Conservation (phyloP, 2,888 invertebrate species). For the Eledona agricola region DNA sequence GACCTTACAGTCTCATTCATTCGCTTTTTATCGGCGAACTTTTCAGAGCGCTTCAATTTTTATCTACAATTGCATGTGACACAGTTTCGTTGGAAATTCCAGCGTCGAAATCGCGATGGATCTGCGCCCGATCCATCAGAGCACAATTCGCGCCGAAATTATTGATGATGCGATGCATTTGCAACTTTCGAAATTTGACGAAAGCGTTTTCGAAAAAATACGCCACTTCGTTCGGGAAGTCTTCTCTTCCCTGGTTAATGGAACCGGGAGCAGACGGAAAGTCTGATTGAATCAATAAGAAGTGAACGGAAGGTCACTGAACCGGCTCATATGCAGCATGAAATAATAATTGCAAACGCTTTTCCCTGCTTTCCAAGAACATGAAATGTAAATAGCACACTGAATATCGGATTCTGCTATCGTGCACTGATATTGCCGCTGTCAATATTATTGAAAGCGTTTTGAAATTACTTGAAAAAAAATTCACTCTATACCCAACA, state of each 20-base stretch:
- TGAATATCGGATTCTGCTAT: too few relatives aligned
- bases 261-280: slow-evolving; percentile 23
- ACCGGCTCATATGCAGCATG: slow-evolving; percentile 23
- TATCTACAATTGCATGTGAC: not conserved
- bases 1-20: slow-evolving; percentile 2
- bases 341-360: slow-evolving; percentile 24
- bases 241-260: slow-evolving; percentile 23
- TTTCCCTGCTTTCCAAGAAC: slow-evolving; percentile 1
- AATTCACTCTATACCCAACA: too few relatives aligned
- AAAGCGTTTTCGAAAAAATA: not conserved
- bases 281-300: slow-evolving; percentile 36
- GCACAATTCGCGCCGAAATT: slow-evolving; percentile 2
- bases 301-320: slow-evolving; percentile 33
- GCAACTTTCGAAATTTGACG: not conserved
- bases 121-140: slow-evolving; percentile 9
- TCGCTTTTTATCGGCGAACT: slow-evolving; percentile 1
- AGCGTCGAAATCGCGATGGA: not conserved
- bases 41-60: slow-evolving; percentile 6
- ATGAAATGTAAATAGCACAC: slow-evolving; percentile 1
- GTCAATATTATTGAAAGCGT: too few relatives aligned
- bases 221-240: not conserved
- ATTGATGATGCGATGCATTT: slow-evolving; percentile 9
- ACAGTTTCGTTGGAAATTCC: slow-evolving; percentile 6
- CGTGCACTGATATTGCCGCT: too few relatives aligned
- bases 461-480: too few relatives aligned